These are phyloP conservation scores for Uropsilus gracilis DNA, from an alignment of 2,113 vertebrate genomes.

Conservation along the genomic window DNA sequence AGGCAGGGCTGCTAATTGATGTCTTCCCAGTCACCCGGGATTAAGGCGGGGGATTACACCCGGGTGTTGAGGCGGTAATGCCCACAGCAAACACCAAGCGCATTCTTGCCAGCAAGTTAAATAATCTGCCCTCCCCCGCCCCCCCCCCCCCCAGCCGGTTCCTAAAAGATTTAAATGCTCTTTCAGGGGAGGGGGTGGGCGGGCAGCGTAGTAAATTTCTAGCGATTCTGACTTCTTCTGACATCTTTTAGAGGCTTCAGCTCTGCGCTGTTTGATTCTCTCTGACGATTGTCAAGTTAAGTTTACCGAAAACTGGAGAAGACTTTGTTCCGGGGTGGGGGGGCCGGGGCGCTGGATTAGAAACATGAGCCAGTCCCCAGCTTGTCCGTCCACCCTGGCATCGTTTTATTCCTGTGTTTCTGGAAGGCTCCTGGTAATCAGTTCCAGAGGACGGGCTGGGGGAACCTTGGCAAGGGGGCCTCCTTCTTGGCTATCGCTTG, in stretches of 20 bases:
- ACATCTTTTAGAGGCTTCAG: constrained; percentile 82
- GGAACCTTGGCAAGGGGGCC: constrained; percentile 79
- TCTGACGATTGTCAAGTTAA: constrained; percentile 86
- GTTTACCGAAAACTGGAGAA: constrained; percentile 82
- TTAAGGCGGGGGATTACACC: constrained; percentile 81
- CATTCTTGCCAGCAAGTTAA: constrained; percentile 82
- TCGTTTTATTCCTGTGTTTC: constrained; percentile 84
- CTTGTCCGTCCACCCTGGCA: constrained; percentile 85
- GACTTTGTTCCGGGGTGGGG: constrained; percentile 79
- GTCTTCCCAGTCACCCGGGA: constrained; percentile 80
- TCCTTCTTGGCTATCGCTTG: constrained; percentile 82
- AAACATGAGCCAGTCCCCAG: constrained; percentile 85
- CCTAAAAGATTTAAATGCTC: constrained; percentile 81
- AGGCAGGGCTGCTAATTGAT: constrained; percentile 80
- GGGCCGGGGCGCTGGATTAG: constrained; percentile 73
- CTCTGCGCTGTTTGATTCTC: constrained; percentile 84
- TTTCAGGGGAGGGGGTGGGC: constrained; percentile 54
- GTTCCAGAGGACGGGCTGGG: constrained; percentile 85
- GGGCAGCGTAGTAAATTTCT: constrained; percentile 81
- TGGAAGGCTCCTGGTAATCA: constrained; percentile 84
- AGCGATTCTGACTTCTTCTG: constrained; percentile 82
- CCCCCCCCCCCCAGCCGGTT: constrained; percentile 69
- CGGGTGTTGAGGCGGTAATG: constrained; percentile 80
- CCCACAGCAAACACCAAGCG: constrained; percentile 82
- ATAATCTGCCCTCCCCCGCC: constrained; percentile 75